phyloP scores from a whole-genome alignment of 2,113 vertebrate species.

The Eretmochelys imbricata region DNA sequence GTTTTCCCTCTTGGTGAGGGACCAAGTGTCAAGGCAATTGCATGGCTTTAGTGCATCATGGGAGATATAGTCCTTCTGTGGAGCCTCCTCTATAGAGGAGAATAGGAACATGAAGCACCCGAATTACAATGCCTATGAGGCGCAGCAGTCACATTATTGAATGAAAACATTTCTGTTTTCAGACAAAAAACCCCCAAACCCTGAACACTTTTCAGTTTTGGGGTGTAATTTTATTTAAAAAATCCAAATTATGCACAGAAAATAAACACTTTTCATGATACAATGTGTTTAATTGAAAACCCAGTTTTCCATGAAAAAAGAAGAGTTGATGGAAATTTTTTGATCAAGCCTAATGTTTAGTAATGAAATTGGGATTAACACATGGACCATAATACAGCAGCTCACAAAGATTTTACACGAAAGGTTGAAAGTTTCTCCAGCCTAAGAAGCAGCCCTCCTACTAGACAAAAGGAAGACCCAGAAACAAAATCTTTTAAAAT shows the following conservation, averaged over 20 bases:
- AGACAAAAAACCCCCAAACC: neutral
- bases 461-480: neutral
- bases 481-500: neutral
- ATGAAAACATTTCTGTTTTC: neutral
- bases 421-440: neutral
- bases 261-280: neutral
- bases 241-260: neutral
- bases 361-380: neutral
- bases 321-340: neutral
- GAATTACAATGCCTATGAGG: neutral
- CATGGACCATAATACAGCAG: neutral
- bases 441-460: neutral
- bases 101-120: neutral
- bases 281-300: neutral
- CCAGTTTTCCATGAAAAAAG: too few relatives aligned
- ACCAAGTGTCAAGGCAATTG: neutral
- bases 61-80: neutral
- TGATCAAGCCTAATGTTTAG: neutral
- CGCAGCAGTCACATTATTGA: neutral
- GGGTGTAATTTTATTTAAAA: neutral
- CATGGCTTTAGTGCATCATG: neutral
- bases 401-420: neutral
- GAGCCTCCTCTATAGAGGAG: neutral
- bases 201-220: neutral
- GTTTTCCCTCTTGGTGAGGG: neutral